Conservation (phyloP, 2,797 vertebrate species). For the Myripristis jacobus region DNA sequence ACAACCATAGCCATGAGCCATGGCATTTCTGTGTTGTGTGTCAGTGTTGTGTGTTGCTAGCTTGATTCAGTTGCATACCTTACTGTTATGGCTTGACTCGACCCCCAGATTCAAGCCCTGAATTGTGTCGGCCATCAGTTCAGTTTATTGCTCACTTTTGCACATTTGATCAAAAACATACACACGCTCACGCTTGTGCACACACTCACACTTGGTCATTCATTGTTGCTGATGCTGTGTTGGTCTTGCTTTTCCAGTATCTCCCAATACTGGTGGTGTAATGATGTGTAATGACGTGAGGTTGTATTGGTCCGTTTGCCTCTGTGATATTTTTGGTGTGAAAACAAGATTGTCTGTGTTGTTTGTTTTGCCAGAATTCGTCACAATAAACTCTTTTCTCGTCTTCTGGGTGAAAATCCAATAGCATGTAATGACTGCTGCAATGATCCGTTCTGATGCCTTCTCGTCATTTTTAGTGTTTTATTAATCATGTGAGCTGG, state of each 20-base stretch:
- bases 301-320: constrained; percentile 50
- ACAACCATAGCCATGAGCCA: constrained; percentile 47
- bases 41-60: constrained; percentile 57
- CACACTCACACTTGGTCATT: constrained; percentile 49
- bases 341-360: constrained; percentile 62
- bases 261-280: constrained; percentile 49
- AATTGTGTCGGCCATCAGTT: constrained; percentile 55
- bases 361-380: constrained; percentile 61
- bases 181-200: constrained; percentile 52
- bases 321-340: constrained; percentile 63
- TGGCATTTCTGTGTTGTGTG: constrained; percentile 56
- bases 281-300: constrained; percentile 54
- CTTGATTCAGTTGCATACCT: background rate
- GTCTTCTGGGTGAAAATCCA: constrained; percentile 61
- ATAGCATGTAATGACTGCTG: constrained; percentile 57
- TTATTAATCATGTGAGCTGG: constrained; percentile 65
- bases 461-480: constrained; percentile 64
- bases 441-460: constrained; percentile 68
- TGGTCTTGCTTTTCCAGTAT: constrained; percentile 58
- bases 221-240: constrained; percentile 62
- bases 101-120: constrained; percentile 35
- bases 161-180: constrained; percentile 61
- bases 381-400: constrained; percentile 59
- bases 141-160: constrained; percentile 52
- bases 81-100: constrained; percentile 13